These are phyloP conservation scores for Scolopax rusticola DNA, from an alignment of 2,797 vertebrate species.

Conservation along the genomic window DNA sequence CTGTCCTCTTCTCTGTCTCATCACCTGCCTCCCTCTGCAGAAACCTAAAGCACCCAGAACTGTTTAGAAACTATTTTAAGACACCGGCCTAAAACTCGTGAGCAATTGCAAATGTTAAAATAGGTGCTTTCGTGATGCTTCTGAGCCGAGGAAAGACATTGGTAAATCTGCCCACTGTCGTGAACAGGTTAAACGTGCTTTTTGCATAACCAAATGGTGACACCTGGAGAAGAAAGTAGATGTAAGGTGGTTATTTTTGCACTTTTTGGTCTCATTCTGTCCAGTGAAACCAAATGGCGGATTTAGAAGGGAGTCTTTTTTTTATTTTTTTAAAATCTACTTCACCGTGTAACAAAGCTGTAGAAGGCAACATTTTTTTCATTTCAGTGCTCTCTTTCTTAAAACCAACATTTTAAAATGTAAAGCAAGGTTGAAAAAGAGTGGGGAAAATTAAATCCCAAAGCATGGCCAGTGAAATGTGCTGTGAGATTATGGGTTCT, in stretches of 20 bases:
- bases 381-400: not conserved
- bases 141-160: not conserved
- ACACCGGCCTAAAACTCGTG: not conserved
- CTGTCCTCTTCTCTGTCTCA: not conserved
- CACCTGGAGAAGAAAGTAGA: not conserved
- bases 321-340: not conserved
- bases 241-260: not conserved
- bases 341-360: not conserved
- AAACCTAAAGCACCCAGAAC: not conserved
- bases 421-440: not conserved
- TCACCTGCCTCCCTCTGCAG: not conserved
- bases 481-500: not conserved
- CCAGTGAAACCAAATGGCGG: not conserved
- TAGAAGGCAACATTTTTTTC: not conserved
- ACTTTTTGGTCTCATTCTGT: not conserved
- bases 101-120: not conserved
- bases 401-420: not conserved
- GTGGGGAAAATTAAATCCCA: not conserved
- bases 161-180: not conserved
- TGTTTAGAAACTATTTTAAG: not conserved
- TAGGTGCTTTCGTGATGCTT: conserved; percentile 1
- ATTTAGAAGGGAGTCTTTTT: not conserved
- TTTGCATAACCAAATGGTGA: not conserved
- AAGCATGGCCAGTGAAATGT: not conserved
- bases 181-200: not conserved